Evolutionary conservation across 1,140 invertebrate species (phyloP).

Genomic region (Drosophila lowei): DNA sequence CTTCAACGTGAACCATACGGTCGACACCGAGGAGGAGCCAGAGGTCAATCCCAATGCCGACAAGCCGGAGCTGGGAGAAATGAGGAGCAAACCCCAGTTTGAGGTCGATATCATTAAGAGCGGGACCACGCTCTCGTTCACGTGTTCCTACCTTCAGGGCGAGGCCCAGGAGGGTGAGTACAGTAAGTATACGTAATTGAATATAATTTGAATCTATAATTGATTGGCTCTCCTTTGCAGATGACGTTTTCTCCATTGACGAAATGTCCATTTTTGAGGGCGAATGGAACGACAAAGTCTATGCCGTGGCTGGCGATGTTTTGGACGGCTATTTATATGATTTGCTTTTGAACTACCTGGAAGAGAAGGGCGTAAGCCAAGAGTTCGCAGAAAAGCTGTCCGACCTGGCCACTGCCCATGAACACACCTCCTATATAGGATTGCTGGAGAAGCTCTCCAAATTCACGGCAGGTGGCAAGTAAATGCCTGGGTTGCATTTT

Average conservation of each 20-base stretch:
- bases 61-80: conserved; percentile 89
- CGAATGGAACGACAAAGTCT: conserved; percentile 92
- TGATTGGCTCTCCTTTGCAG: background rate
- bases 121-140: conserved; percentile 90
- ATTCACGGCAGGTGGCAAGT: conserved; percentile 89
- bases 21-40: conserved; percentile 89
- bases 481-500: conserved; percentile 38
- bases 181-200: conserved; percentile 56
- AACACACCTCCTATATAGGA: conserved; percentile 94
- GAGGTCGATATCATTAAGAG: conserved; percentile 91
- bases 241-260: conserved; percentile 94
- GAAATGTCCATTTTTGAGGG: conserved; percentile 93
- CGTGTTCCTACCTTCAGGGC: conserved; percentile 90
- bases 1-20: conserved; percentile 95
- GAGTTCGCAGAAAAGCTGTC: conserved; percentile 95
- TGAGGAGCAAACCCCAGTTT: conserved; percentile 94
- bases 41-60: conserved; percentile 87
- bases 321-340: conserved; percentile 96
- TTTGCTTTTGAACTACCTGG: conserved; percentile 95
- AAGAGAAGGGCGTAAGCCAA: conserved; percentile 96
- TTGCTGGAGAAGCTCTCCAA: conserved; percentile 93
- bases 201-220: background rate
- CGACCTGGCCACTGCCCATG: conserved; percentile 93
- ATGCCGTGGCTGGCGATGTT: conserved; percentile 94
- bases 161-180: conserved; percentile 88